phyloP scores from a whole-genome alignment of 1,140 invertebrate species.

The Wiebesia pumilae region DNA sequence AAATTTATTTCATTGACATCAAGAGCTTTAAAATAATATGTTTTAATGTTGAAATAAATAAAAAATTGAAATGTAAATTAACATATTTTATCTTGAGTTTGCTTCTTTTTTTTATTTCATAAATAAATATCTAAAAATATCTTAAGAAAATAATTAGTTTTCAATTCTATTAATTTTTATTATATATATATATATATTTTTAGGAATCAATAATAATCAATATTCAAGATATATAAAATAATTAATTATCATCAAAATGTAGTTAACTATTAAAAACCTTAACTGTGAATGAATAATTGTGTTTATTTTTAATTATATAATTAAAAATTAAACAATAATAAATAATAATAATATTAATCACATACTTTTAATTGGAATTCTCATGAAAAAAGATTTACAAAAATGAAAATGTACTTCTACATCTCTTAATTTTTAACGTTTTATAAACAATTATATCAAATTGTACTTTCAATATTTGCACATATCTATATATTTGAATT shows the following conservation, averaged over 20 bases:
- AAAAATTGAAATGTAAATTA: neutral
- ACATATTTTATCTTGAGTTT: neutral
- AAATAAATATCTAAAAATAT: neutral
- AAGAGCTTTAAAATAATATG: too few relatives aligned
- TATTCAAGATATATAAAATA: neutral
- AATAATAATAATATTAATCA: too few relatives aligned
- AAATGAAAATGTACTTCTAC: neutral
- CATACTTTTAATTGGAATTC: too few relatives aligned
- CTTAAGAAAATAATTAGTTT: neutral
- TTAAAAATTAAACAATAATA: neutral
- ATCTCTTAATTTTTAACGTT: conserved; percentile 38
- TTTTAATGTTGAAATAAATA: too few relatives aligned
- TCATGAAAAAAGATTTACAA: neutral
- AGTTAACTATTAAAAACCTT: neutral
- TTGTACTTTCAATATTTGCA: conserved; percentile 35
- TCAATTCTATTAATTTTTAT: neutral
- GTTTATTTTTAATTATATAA: neutral
- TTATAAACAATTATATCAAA: conserved; percentile 42
- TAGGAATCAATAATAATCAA: neutral
- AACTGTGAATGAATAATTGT: neutral
- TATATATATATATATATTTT: neutral
- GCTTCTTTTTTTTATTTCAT: neutral
- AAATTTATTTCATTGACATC: too few relatives aligned
- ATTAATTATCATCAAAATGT: neutral
- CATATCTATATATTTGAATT: conserved; percentile 36